These are phyloP conservation scores for Cnemophilus loriae DNA, from an alignment of 2,113 vertebrate genomes.

Conservation along the genomic window DNA sequence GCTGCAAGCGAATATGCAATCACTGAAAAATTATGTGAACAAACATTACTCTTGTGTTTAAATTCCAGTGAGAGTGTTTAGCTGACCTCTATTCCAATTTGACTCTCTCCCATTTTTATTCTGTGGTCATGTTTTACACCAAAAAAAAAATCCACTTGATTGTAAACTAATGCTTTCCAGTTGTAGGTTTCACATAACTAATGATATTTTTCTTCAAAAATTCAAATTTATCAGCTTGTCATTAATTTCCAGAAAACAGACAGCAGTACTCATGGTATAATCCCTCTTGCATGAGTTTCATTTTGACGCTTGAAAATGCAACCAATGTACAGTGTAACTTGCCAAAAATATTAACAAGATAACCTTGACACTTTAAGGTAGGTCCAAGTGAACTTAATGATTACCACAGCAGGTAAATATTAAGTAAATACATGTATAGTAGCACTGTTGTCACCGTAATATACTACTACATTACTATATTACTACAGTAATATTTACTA, in stretches of 20 bases:
- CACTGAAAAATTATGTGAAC: slow-evolving; percentile 46
- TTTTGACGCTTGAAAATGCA: neutral
- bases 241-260: neutral
- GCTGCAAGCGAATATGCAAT: neutral
- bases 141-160: neutral
- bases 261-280: neutral
- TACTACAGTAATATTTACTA: neutral
- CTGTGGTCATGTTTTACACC: slow-evolving; percentile 7
- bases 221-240: neutral
- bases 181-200: neutral
- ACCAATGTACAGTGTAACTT: neutral
- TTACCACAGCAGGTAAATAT: neutral
- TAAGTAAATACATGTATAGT: neutral
- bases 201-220: neutral
- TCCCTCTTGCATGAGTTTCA: neutral
- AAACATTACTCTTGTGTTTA: slow-evolving; percentile 23
- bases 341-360: neutral
- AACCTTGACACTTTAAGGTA: neutral
- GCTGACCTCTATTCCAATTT: slow-evolving; percentile 2
- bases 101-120: slow-evolving; percentile 19
- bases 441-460: neutral
- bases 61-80: slow-evolving; percentile 48
- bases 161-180: neutral
- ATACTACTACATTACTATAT: neutral
- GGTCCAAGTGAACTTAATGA: neutral